Conservation (phyloP, 2,888 invertebrate species). For the Eremobia ochroleuca region DNA sequence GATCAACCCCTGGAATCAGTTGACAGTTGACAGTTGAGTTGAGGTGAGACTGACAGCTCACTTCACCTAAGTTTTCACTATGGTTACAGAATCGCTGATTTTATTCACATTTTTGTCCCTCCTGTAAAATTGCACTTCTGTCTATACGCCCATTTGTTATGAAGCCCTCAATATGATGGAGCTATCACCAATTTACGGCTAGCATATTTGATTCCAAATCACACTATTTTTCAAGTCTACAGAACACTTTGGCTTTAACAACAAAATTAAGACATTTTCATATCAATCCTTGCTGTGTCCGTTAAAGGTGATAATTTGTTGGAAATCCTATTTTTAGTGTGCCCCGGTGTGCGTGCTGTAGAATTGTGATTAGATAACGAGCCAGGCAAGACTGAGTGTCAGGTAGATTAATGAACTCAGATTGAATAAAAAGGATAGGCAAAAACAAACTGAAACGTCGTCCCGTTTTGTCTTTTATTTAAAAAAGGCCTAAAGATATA, state of each 20-base stretch:
- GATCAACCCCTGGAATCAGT: too few species aligned
- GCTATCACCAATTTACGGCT: neutral
- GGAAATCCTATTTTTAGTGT: neutral
- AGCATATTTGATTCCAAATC: neutral
- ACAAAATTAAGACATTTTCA: slow-evolving; percentile 20
- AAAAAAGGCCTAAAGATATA: neutral
- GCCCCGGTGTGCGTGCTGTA: slow-evolving; percentile 30
- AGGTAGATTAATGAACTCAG: slow-evolving; percentile 53
- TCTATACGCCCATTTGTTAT: too few species aligned
- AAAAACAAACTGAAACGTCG: slow-evolving; percentile 11
- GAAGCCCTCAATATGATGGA: too few species aligned
- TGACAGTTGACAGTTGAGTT: too few species aligned
- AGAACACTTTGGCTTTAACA: neutral
- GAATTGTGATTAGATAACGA: slow-evolving; percentile 43
- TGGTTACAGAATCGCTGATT: too few species aligned
- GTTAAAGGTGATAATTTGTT: slow-evolving; percentile 20
- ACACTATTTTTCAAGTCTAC: neutral
- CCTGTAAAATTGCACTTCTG: too few species aligned
- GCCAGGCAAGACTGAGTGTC: slow-evolving; percentile 21
- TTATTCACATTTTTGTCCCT: too few species aligned
- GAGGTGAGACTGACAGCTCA: too few species aligned
- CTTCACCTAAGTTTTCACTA: too few species aligned
- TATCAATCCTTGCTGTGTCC: slow-evolving; percentile 1
- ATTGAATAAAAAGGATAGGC: slow-evolving; percentile 46
- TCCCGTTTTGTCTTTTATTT: slow-evolving; percentile 17